Conservation (phyloP, 2,888 invertebrate genomes). For the Eucera pruinosa region DNA sequence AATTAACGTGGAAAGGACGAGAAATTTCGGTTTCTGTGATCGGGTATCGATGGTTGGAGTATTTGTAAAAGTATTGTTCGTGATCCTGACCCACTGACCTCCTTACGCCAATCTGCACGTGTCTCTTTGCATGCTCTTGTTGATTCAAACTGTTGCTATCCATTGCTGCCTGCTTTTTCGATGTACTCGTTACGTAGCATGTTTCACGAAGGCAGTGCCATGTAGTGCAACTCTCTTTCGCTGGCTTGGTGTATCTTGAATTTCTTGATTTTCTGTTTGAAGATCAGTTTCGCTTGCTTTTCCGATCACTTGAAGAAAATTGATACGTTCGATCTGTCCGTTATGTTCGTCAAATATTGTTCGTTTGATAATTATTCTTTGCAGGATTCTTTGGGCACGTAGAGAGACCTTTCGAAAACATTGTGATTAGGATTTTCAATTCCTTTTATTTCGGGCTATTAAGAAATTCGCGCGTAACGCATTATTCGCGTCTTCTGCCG, state of each 20-base stretch:
- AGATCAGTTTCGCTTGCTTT: constrained; percentile 35
- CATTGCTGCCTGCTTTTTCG: constrained; percentile 21
- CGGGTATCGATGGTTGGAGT: constrained; percentile 9
- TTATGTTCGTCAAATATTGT: not conserved
- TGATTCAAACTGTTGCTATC: not conserved
- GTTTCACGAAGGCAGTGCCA: constrained; percentile 21
- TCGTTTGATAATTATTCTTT: too few relatives aligned
- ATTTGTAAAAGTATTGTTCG: constrained; percentile 19
- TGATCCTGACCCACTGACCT: constrained; percentile 20
- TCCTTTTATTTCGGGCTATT: too few relatives aligned
- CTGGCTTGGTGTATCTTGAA: constrained; percentile 14
- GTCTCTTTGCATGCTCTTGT: constrained; percentile 24
- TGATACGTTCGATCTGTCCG: not conserved
- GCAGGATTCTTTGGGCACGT: too few relatives aligned
- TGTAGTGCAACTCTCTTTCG: constrained; percentile 33
- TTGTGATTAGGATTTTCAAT: too few relatives aligned
- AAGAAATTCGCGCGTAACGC: too few relatives aligned
- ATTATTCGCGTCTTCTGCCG: too few relatives aligned
- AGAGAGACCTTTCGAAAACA: too few relatives aligned
- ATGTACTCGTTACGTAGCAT: constrained; percentile 34
- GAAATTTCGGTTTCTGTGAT: not conserved
- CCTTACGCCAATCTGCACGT: constrained; percentile 14
- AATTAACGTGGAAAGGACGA: not conserved
- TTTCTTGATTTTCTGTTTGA: constrained; percentile 18
- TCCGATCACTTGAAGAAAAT: constrained; percentile 17